phyloP scores from a whole-genome alignment of 2,888 invertebrate species.

The Dryocosmus kuriphilus region DNA sequence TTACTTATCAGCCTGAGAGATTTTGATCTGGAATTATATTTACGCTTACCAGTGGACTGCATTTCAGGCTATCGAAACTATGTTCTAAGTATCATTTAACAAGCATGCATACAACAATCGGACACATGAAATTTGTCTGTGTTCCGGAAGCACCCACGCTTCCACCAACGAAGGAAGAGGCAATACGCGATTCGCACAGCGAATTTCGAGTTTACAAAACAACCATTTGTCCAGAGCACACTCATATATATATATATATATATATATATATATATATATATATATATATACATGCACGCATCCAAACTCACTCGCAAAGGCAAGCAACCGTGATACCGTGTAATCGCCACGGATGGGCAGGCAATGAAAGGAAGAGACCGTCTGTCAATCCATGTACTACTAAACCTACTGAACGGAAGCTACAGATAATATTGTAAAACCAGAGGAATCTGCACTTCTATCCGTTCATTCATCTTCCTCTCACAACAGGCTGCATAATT shows the following conservation, averaged over 20 bases:
- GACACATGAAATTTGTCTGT: conserved; percentile 24
- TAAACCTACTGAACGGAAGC: not conserved
- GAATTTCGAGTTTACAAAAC: conserved; percentile 68
- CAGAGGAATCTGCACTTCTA: not conserved
- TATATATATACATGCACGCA: conserved; percentile 50
- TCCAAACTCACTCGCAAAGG: not conserved
- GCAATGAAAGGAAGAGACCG: not conserved
- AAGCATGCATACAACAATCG: conserved; percentile 15
- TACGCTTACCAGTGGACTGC: not conserved
- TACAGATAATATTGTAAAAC: not conserved
- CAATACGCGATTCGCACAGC: conserved; percentile 45
- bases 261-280: conserved; percentile 40
- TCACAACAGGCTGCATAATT: not conserved
- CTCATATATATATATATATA: conserved; percentile 41
- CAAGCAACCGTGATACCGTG: not conserved
- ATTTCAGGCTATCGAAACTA: conserved; percentile 10
- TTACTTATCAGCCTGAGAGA: not conserved
- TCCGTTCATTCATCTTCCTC: not conserved
- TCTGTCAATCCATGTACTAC: conserved; percentile 22
- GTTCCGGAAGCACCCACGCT: conserved; percentile 25
- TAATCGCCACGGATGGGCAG: conserved; percentile 38
- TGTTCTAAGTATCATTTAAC: conserved; percentile 30
- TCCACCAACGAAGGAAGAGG: conserved; percentile 33
- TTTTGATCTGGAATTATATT: not conserved
- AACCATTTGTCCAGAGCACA: conserved; percentile 64